Conservation (phyloP, 2,888 invertebrate genomes). For the Luperina nickerlii region DNA sequence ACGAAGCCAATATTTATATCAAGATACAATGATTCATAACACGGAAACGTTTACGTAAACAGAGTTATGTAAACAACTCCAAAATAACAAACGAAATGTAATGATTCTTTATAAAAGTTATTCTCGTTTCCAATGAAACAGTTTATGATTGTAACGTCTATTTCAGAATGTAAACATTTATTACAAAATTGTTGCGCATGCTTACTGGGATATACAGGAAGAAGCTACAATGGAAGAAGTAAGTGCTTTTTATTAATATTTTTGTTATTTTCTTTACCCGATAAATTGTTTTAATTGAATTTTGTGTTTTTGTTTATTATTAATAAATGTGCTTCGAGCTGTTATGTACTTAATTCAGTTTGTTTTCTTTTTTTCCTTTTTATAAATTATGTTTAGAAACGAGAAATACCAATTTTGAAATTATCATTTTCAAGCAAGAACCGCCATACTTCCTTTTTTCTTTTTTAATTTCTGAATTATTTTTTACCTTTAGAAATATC, state of each 20-base stretch:
- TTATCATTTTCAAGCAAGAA: no score
- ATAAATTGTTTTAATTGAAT: constrained; percentile 13
- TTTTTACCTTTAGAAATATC: no score
- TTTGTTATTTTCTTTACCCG: constrained; percentile 13
- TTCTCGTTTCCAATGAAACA: constrained; percentile 50
- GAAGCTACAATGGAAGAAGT: constrained; percentile 99
- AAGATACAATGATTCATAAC: constrained; percentile 30
- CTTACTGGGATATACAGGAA: constrained; percentile 91
- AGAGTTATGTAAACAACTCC: constrained; percentile 30
- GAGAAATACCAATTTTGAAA: constrained; percentile 3
- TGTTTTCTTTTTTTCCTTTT: constrained; percentile 35
- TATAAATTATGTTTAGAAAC: neutral
- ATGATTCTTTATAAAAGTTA: constrained; percentile 41
- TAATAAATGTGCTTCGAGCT: constrained; percentile 31
- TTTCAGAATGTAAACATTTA: constrained; percentile 71
- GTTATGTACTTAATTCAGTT: constrained; percentile 15
- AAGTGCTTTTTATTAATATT: constrained; percentile 86
- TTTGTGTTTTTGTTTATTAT: constrained; percentile 13
- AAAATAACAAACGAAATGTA: constrained; percentile 43
- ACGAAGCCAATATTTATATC: constrained; percentile 7
- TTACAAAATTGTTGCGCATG: constrained; percentile 80
- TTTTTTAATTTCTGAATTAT: no score
- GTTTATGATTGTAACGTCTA: constrained; percentile 57
- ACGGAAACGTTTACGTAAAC: constrained; percentile 45
- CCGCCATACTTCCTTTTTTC: no score